Conservation (phyloP, 2,113 vertebrate species). For the Catharus bicknelli region DNA sequence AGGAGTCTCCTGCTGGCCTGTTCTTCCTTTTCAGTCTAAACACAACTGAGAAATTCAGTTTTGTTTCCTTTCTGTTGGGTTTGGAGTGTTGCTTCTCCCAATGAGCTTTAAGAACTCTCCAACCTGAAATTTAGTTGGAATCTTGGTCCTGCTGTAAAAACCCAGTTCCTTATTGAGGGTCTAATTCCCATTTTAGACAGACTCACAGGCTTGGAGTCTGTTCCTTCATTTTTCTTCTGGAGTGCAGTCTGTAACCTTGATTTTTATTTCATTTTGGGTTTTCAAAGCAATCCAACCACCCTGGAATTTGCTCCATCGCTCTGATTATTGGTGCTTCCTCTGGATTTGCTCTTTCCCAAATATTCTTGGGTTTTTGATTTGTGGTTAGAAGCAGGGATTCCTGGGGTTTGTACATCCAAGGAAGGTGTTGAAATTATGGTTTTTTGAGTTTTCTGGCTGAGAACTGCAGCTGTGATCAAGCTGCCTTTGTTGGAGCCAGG, state of each 20-base stretch:
- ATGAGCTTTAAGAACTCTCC: background rate
- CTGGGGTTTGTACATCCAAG: background rate
- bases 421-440: background rate
- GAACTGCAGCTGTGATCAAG: background rate
- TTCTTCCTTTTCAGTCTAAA: background rate
- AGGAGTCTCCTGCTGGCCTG: background rate
- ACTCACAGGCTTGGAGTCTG: background rate
- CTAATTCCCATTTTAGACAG: background rate
- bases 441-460: background rate
- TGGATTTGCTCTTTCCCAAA: background rate
- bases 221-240: background rate
- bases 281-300: background rate
- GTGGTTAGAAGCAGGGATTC: background rate
- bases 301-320: background rate
- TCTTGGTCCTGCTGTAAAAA: background rate
- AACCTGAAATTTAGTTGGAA: background rate
- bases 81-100: background rate
- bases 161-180: background rate
- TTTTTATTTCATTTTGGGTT: background rate
- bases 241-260: background rate
- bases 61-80: background rate
- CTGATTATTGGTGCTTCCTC: background rate
- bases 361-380: background rate
- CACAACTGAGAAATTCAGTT: background rate
- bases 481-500: background rate